Percentiles rank a stretch among this genome's conserved stretches.
These are phyloP conservation scores for Geotrupes spiniger DNA, from an alignment of 2,888 invertebrate species.

Conservation along the genomic window DNA sequence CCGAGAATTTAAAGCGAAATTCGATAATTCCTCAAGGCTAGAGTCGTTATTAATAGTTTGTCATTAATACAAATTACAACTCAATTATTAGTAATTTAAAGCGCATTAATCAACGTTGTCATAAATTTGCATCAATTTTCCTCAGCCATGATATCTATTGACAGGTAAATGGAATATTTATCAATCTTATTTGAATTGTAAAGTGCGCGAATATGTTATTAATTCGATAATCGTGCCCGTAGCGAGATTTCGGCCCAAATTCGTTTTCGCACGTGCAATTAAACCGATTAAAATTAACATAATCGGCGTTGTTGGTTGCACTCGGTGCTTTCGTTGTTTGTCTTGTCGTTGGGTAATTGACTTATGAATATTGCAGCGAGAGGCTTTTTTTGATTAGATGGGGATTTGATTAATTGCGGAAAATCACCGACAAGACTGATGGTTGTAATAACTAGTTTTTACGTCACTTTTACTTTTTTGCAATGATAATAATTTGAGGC, in stretches of 20 bases:
- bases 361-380: too few species aligned
- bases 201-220: conserved; percentile 7
- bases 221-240: conserved; percentile 1
- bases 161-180: conserved; percentile 23
- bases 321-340: too few species aligned
- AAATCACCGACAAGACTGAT: too few species aligned
- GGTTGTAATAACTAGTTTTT: too few species aligned
- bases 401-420: too few species aligned
- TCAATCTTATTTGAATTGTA: conserved; percentile 22
- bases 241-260: conserved; percentile 1
- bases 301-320: too few species aligned
- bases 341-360: too few species aligned
- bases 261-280: too few species aligned
- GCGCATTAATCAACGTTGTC: conserved; percentile 39
- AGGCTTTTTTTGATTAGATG: too few species aligned
- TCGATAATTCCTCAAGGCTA: conserved; percentile 30
- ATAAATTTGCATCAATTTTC: conserved; percentile 34
- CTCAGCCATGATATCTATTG: conserved; percentile 12
- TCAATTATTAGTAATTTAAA: conserved; percentile 41
- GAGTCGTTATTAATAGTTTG: conserved; percentile 37
- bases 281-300: too few species aligned
- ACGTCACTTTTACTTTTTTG: too few species aligned
- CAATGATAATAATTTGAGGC: too few species aligned
- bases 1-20: conserved; percentile 20
- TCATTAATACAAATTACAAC: conserved; percentile 40